These are phyloP conservation scores for Megaceryle torquata DNA, from an alignment of 2,113 vertebrate genomes.

Conservation along the genomic window DNA sequence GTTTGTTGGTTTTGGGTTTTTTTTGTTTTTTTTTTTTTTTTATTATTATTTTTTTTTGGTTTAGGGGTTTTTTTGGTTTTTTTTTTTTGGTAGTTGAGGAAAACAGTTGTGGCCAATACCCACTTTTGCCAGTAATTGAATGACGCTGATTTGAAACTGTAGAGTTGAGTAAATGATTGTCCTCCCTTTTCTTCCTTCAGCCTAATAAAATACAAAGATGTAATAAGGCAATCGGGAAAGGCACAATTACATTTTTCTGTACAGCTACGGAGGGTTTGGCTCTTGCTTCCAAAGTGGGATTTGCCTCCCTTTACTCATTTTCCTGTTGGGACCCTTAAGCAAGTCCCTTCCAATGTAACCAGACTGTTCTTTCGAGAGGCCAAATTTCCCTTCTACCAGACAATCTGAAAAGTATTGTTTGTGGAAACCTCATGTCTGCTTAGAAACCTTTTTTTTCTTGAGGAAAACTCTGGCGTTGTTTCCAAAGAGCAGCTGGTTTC, in stretches of 20 bases:
- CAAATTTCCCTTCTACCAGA: neutral
- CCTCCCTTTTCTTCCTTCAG: neutral
- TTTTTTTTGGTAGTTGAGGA: neutral
- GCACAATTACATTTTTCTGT: neutral
- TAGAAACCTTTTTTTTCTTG: neutral
- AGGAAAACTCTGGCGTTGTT: fast-evolving
- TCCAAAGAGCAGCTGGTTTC: neutral
- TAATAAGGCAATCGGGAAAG: neutral
- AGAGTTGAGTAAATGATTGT: neutral
- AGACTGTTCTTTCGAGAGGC: neutral
- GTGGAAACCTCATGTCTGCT: neutral
- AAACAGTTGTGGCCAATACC: neutral
- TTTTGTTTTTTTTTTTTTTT: no score
- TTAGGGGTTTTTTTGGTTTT: neutral
- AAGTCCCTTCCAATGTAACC: neutral
- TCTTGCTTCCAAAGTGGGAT: neutral
- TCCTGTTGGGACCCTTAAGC: neutral
- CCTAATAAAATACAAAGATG: neutral
- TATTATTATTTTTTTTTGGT: fast-evolving
- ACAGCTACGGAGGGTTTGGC: neutral
- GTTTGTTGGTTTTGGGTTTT: fast-evolving
- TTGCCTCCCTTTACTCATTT: neutral
- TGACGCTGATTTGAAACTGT: neutral
- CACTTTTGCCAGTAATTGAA: neutral
- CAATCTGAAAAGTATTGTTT: neutral